Percentiles rank a stretch among this genome's conserved stretches.
phyloP scores from a whole-genome alignment of 2,797 vertebrate species.

The Iguana delicatissima region DNA sequence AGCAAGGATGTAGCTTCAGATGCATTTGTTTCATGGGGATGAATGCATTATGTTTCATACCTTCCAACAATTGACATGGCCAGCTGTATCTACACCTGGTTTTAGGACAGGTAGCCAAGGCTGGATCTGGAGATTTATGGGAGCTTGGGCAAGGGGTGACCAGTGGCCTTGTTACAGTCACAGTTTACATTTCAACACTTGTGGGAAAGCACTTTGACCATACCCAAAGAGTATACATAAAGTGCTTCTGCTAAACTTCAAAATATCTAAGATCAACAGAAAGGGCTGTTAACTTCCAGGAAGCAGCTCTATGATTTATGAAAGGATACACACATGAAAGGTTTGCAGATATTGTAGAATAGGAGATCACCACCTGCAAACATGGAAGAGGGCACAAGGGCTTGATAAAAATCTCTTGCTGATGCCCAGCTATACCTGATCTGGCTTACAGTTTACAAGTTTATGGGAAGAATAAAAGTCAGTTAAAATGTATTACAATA shows the following conservation, averaged over 20 bases:
- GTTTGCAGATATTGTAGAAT: not conserved
- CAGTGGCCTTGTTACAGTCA: not conserved
- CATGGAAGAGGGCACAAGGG: not conserved
- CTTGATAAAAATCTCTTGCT: not conserved
- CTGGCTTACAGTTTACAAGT: not conserved
- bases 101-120: too few species aligned
- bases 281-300: not conserved
- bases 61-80: not conserved
- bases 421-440: not conserved
- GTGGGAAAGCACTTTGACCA: not conserved
- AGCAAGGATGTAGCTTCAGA: not conserved
- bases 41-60: not conserved
- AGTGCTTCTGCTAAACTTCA: not conserved
- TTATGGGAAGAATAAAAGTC: not conserved
- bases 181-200: not conserved
- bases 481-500: not conserved
- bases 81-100: not conserved
- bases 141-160: not conserved
- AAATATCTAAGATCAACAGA: not conserved
- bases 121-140: not conserved
- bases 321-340: not conserved
- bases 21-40: not conserved
- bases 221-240: not conserved
- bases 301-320: not conserved
- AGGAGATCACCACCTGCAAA: not conserved